These are phyloP conservation scores for Patella ulyssiponensis DNA, from an alignment of 2,888 invertebrate genomes.

Conservation along the genomic window DNA sequence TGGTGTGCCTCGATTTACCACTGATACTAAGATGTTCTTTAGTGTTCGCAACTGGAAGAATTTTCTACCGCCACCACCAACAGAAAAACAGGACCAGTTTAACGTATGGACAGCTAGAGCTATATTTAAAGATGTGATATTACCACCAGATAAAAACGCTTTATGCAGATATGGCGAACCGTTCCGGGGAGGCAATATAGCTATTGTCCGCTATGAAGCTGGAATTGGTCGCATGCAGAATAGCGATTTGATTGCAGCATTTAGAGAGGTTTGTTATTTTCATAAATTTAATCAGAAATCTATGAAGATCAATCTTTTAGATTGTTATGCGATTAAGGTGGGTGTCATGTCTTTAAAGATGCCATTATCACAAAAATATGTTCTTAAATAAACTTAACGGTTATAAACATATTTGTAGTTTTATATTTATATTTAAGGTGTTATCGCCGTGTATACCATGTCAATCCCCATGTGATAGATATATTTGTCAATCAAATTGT, in stretches of 20 bases:
- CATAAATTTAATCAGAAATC: too few relatives aligned
- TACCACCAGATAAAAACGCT: conserved; percentile 42
- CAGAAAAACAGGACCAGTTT: conserved; percentile 31
- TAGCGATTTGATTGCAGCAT: too few relatives aligned
- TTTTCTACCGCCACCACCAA: conserved; percentile 32
- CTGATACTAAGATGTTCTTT: conserved; percentile 41
- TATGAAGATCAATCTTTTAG: too few relatives aligned
- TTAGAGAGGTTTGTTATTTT: background rate
- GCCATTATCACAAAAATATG: too few relatives aligned
- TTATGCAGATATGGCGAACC: conserved; percentile 51
- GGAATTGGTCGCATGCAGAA: conserved; percentile 36
- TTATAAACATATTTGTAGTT: too few relatives aligned
- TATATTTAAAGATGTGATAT: conserved; percentile 37
- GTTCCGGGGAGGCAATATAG: conserved; percentile 46
- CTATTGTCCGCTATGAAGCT: conserved; percentile 48
- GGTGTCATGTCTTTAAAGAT: too few relatives aligned
- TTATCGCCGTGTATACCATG: too few relatives aligned
- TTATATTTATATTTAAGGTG: too few relatives aligned
- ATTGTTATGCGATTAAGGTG: too few relatives aligned
- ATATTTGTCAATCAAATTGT: too few relatives aligned
- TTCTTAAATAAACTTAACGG: too few relatives aligned
- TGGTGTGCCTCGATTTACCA: conserved; percentile 43
- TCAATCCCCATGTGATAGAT: too few relatives aligned
- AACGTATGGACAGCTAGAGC: conserved; percentile 41
- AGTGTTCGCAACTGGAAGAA: conserved; percentile 52